These are phyloP conservation scores for Enteromius radiatus DNA, from an alignment of 2,797 vertebrate species.

Conservation along the genomic window DNA sequence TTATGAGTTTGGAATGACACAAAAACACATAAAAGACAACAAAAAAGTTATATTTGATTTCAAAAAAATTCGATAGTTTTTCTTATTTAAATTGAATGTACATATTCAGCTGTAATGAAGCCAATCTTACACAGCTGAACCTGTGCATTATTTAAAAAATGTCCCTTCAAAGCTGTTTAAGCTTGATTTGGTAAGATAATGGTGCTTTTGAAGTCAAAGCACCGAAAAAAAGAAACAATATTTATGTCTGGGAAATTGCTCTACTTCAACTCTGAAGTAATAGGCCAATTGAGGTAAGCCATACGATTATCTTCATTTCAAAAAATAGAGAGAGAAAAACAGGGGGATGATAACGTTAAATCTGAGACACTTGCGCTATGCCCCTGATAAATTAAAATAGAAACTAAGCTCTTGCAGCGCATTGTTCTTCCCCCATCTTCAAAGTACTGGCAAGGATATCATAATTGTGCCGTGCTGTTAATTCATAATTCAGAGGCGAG, in stretches of 20 bases:
- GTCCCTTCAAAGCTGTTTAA: not conserved
- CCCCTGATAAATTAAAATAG: conserved; percentile 41
- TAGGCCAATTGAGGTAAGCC: conserved; percentile 36
- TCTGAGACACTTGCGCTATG: conserved; percentile 17
- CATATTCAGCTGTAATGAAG: not conserved
- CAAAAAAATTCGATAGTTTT: not conserved
- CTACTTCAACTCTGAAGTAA: conserved; percentile 25
- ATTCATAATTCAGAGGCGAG: conserved; percentile 55
- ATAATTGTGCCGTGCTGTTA: conserved; percentile 37
- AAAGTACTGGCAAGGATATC: conserved; percentile 40
- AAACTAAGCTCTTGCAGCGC: conserved; percentile 32
- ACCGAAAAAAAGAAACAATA: conserved; percentile 37
- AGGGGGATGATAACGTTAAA: conserved; percentile 34
- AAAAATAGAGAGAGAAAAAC: conserved; percentile 21
- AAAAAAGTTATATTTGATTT: not conserved
- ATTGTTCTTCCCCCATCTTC: conserved; percentile 50
- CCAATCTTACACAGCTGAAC: not conserved
- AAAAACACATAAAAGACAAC: not conserved
- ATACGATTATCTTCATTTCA: conserved; percentile 18
- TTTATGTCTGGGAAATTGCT: conserved; percentile 37
- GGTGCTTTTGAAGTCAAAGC: conserved; percentile 33
- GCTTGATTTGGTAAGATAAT: conserved; percentile 39
- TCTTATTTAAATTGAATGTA: not conserved
- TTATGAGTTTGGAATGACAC: not conserved
- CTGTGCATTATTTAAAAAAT: not conserved